These are phyloP conservation scores for Cyanoliseus patagonus DNA, from an alignment of 2,113 vertebrate genomes.

Conservation along the genomic window DNA sequence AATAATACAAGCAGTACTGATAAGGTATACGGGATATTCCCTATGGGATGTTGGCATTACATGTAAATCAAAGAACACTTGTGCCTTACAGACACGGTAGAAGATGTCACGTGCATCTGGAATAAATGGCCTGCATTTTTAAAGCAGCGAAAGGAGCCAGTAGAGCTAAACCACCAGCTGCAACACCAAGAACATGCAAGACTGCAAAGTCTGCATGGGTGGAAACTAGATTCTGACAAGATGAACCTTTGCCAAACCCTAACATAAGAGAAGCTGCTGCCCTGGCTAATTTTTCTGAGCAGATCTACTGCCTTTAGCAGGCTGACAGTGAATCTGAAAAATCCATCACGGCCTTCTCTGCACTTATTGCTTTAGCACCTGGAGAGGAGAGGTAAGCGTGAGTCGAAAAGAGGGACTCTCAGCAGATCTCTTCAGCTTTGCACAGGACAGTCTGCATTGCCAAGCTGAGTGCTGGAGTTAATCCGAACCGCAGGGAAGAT, in stretches of 20 bases:
- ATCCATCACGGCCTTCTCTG: not conserved
- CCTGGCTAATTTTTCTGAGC: constrained; percentile 22
- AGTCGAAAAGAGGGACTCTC: not conserved
- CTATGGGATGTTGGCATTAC: not conserved
- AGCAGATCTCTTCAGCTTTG: not conserved
- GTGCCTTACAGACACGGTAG: rapidly evolving
- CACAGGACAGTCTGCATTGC: not conserved
- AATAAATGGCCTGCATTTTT: not conserved
- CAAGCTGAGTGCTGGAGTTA: not conserved
- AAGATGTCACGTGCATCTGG: not conserved
- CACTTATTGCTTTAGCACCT: not conserved
- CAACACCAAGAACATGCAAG: not conserved
- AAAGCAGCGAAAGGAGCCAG: not conserved
- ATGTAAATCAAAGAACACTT: not conserved
- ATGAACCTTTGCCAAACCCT: not conserved
- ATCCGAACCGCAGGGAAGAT: not conserved
- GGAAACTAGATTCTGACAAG: not conserved
- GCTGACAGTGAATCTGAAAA: not conserved
- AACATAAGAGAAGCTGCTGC: not conserved
- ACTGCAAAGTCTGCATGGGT: not conserved
- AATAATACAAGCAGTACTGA: not conserved
- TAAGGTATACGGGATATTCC: not conserved
- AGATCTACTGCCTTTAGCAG: not conserved
- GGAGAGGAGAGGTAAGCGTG: not conserved
- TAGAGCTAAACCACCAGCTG: not conserved